phyloP scores from a whole-genome alignment of 92 coral and sea anemone genomes.

The Heliopora coerulea region DNA sequence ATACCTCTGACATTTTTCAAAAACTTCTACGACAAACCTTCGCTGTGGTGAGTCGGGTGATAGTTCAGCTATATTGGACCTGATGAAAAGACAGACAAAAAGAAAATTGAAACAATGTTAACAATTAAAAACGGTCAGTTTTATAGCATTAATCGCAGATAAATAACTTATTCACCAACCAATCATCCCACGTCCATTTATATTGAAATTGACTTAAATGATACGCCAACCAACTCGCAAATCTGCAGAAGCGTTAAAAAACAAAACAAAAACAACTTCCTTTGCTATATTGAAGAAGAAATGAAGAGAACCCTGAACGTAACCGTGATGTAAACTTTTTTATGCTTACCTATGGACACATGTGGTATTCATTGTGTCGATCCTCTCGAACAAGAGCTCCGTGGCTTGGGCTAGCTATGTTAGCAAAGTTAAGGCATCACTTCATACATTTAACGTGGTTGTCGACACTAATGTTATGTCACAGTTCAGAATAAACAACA shows the following conservation, averaged over 20 bases:
- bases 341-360: slow-evolving; percentile 79
- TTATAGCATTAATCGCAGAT: too few species aligned
- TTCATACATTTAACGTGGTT: neutral
- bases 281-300: neutral
- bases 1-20: slow-evolving; percentile 77
- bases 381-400: slow-evolving; percentile 82
- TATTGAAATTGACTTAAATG: slow-evolving; percentile 93
- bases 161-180: too few species aligned
- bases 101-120: neutral
- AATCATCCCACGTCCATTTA: slow-evolving; percentile 97
- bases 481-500: too few species aligned
- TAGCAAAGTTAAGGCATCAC: slow-evolving; percentile 42
- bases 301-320: neutral
- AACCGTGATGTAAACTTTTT: neutral
- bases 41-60: slow-evolving; percentile 67
- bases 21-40: slow-evolving; percentile 69
- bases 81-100: neutral
- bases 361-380: slow-evolving; percentile 86
- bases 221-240: slow-evolving; percentile 79
- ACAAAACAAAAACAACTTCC: too few species aligned
- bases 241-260: slow-evolving; percentile 39
- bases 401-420: slow-evolving; percentile 94
- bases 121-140: neutral
- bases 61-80: neutral
- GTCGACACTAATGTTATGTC: too few species aligned